Conservation (phyloP, 2,888 invertebrate species). For the Sphecodes monilicornis region DNA sequence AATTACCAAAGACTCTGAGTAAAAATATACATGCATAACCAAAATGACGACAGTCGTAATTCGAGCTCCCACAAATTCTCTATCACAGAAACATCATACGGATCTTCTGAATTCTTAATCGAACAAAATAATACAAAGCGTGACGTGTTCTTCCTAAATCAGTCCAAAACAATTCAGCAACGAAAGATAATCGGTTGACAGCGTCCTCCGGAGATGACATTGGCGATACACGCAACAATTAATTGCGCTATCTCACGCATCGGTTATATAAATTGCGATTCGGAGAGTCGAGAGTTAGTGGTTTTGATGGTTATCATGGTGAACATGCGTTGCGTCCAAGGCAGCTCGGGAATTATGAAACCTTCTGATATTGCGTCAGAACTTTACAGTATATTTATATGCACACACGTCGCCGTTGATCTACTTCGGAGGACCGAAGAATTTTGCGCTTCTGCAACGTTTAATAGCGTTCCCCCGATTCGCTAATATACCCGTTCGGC, state of each 20-base stretch:
- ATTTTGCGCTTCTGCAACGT: slow-evolving; percentile 19
- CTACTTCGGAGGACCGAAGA: slow-evolving; percentile 51
- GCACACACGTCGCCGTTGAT: slow-evolving; percentile 63
- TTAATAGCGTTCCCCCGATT: not conserved
- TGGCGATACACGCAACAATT: not conserved
- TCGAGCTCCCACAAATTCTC: not conserved
- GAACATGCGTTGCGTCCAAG: not conserved
- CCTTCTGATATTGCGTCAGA: slow-evolving; percentile 72
- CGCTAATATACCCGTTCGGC: not conserved
- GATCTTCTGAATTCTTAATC: not conserved
- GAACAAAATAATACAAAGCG: not conserved
- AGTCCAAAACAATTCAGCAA: not conserved
- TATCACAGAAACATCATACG: not conserved
- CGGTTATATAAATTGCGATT: not conserved
- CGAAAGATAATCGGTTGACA: not conserved
- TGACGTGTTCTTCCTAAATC: not conserved
- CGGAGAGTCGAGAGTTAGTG: not conserved
- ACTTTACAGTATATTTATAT: slow-evolving; percentile 66
- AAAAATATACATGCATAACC: not conserved
- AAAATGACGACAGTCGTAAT: not conserved
- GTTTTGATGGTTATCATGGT: not conserved
- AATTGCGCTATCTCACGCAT: not conserved
- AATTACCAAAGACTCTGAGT: not conserved
- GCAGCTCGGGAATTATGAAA: slow-evolving; percentile 75
- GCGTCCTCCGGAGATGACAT: not conserved